phyloP scores from a whole-genome alignment of 2,797 vertebrate genomes.

The Sebastes steindachneri region DNA sequence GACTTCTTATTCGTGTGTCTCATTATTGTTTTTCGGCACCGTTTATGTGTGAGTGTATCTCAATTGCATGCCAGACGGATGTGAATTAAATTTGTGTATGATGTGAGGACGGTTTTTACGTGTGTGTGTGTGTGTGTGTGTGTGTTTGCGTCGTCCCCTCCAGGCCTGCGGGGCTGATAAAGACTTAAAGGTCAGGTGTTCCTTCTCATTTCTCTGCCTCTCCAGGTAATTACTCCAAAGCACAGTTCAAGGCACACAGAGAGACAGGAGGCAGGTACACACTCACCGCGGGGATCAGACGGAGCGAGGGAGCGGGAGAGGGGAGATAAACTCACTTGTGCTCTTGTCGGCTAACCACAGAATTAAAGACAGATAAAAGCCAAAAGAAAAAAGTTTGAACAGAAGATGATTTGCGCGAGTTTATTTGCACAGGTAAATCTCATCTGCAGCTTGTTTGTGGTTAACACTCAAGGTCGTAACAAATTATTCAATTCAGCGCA shows the following conservation, averaged over 20 bases:
- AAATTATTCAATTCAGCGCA: slow-evolving; percentile 21
- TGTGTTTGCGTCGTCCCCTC: slow-evolving; percentile 28
- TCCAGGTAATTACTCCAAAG: slow-evolving; percentile 75
- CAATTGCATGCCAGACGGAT: slow-evolving; percentile 8
- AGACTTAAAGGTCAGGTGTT: slow-evolving; percentile 76
- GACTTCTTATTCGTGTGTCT: slow-evolving; percentile 25
- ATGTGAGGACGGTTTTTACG: background rate
- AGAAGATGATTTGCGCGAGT: slow-evolving; percentile 22
- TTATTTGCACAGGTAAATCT: background rate
- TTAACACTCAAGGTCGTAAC: slow-evolving; percentile 15
- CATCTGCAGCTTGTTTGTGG: slow-evolving; percentile 14
- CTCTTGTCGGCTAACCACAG: slow-evolving; percentile 47
- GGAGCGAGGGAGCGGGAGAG: slow-evolving; percentile 5
- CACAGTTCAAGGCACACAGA: slow-evolving; percentile 63
- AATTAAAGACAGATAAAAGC: slow-evolving; percentile 57
- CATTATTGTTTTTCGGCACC: slow-evolving; percentile 27
- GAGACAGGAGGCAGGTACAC: slow-evolving; percentile 58
- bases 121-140: slow-evolving; percentile 1
- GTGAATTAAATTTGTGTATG: slow-evolving; percentile 32
- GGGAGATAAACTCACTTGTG: slow-evolving; percentile 53
- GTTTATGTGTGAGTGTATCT: slow-evolving; percentile 18
- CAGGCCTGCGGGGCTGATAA: slow-evolving; percentile 55
- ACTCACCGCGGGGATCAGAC: slow-evolving; percentile 53
- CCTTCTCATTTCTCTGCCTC: slow-evolving; percentile 63
- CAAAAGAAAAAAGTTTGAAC: slow-evolving; percentile 46